Percentiles rank a stretch among this genome's conserved stretches.
Conservation (phyloP, 2,113 vertebrate species). For the Aviceda subcristata region DNA sequence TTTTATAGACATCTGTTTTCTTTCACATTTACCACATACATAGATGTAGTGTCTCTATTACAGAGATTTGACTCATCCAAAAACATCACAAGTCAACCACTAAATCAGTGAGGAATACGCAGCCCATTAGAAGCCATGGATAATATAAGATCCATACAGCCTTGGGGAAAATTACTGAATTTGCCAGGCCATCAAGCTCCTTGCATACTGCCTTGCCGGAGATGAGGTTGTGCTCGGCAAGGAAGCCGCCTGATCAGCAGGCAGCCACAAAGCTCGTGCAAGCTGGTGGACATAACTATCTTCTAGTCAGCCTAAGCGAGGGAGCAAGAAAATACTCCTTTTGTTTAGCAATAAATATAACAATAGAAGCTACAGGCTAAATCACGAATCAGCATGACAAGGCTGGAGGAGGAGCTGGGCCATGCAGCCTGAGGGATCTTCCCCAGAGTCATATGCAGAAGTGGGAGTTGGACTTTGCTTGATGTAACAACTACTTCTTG, state of each 20-base stretch:
- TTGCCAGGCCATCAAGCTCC: not conserved
- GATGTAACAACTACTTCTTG: not conserved
- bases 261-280: not conserved
- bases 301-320: not conserved
- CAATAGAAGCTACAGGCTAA: slow-evolving; percentile 52
- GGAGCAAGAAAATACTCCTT: not conserved
- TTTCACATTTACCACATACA: slow-evolving; percentile 52
- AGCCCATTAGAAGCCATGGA: not conserved
- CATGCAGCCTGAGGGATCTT: not conserved
- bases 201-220: not conserved
- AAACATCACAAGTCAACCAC: slow-evolving; percentile 37
- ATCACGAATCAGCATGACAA: slow-evolving; percentile 17
- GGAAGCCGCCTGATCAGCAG: not conserved
- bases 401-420: slow-evolving; percentile 18
- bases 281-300: not conserved
- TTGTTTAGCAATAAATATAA: slow-evolving; percentile 47
- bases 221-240: not conserved
- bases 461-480: not conserved
- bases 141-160: not conserved
- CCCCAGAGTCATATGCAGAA: not conserved
- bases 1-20: slow-evolving; percentile 59
- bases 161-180: not conserved
- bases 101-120: slow-evolving; percentile 33
- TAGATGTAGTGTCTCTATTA: slow-evolving; percentile 37
- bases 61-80: slow-evolving; percentile 43